These are phyloP conservation scores for Caloenas nicobarica DNA, from an alignment of 2,113 vertebrate species.

Conservation along the genomic window DNA sequence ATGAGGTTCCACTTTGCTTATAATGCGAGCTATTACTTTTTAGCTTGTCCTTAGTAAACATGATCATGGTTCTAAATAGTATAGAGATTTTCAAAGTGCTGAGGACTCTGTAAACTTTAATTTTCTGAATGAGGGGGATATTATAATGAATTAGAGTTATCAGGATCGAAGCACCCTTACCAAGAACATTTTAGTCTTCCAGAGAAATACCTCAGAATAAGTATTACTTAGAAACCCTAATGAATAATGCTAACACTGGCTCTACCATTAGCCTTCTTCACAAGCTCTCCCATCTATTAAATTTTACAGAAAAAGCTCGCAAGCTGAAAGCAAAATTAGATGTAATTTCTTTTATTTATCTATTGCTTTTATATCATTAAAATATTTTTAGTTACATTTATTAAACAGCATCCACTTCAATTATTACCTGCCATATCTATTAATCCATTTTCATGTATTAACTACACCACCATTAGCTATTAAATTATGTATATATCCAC, in stretches of 20 bases:
- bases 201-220: conserved; percentile 53
- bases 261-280: conserved; percentile 50
- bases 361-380: conserved; percentile 78
- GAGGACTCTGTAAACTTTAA: conserved; percentile 53
- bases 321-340: conserved; percentile 69
- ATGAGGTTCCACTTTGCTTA: neutral
- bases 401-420: conserved; percentile 64
- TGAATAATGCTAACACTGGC: conserved; percentile 45
- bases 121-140: conserved; percentile 49
- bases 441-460: conserved; percentile 67
- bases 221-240: conserved; percentile 60
- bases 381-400: conserved; percentile 78
- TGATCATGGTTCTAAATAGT: neutral
- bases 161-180: conserved; percentile 25
- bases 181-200: conserved; percentile 35
- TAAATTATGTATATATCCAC: conserved; percentile 20
- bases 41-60: conserved; percentile 41
- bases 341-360: conserved; percentile 80
- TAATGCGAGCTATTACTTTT: neutral
- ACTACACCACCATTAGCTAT: conserved; percentile 65
- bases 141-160: conserved; percentile 47
- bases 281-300: conserved; percentile 42
- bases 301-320: conserved; percentile 21
- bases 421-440: conserved; percentile 74
- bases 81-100: conserved; percentile 44